phyloP scores from a whole-genome alignment of 2,113 vertebrate species.

The Thunnus thynnus region DNA sequence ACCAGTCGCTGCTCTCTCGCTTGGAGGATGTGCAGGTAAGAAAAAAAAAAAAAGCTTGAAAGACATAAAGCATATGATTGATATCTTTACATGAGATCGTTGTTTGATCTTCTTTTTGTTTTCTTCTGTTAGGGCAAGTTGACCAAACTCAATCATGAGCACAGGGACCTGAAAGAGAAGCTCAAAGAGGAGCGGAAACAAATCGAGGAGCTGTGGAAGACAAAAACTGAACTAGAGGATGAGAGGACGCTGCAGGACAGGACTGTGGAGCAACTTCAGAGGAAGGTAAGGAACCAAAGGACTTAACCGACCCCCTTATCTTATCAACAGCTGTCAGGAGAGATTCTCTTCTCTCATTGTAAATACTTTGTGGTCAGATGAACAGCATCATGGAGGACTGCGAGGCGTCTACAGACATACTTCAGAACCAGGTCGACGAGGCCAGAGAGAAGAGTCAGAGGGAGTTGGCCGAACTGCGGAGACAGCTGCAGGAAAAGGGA shows the following conservation, averaged over 20 bases:
- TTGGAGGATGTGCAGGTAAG: constrained; percentile 89
- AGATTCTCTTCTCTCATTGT: background rate
- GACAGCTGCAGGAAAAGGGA: constrained; percentile 91
- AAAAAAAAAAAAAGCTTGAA: background rate
- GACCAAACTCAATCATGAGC: constrained; percentile 86
- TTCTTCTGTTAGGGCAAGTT: constrained; percentile 84
- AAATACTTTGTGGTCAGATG: constrained; percentile 84
- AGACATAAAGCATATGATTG: background rate
- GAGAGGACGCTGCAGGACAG: constrained; percentile 89
- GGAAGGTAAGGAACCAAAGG: constrained; percentile 86
- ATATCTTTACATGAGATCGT: background rate
- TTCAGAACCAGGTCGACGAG: constrained; percentile 93
- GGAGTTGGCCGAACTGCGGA: constrained; percentile 88
- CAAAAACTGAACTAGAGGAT: constrained; percentile 90
- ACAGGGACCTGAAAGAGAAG: constrained; percentile 89
- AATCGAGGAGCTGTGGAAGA: constrained; percentile 89
- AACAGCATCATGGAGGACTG: constrained; percentile 88
- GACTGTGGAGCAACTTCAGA: constrained; percentile 91
- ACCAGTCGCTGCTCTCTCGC: constrained; percentile 85
- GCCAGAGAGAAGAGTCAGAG: constrained; percentile 89
- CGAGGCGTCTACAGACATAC: constrained; percentile 87
- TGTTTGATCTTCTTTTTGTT: background rate
- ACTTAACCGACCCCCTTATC: background rate
- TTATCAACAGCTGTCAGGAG: background rate
- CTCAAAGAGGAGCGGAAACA: constrained; percentile 89